Evolutionary conservation across 2,113 vertebrate genomes (phyloP), one percentile per base, ranked within the genome.

Genomic region (Protobothrops mucrosquamatus): DNA sequence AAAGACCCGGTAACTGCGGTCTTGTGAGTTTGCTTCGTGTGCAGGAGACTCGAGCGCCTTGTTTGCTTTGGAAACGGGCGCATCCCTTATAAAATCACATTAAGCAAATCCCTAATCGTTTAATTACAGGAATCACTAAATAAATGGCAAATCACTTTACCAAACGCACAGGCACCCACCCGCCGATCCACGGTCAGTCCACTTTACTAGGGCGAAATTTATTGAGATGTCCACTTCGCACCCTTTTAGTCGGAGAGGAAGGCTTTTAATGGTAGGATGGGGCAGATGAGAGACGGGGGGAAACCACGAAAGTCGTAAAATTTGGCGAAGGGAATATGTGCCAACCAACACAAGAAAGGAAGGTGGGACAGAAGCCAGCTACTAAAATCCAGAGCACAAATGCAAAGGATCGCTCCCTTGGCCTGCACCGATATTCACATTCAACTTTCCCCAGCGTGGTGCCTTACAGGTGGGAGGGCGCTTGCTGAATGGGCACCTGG

Each of bases 41-140:
- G 34, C 74, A 81, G 34, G 34, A 81, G 74, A 43, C 90, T 24
- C 0, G 48, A 95, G 90, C 94, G 93, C 94, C 93, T 95, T 96
- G 96, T 96, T 97, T 95, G 95, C 92, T 96, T 93, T 89, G 94
- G 95, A 96, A 95, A 95, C 89, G 92, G 94, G 95, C 93, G 51
- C 86, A 23, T 92, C 39, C 54, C 93, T 92, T 94, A 95, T 90
- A 85, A 90, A 96, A 94, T 96, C 96, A 94, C 91, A 94, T 96
- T 94, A 94, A 93, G 92, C 85, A 93, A 95, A 94, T 89, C 91
- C 91, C 92, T 86, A 46, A 95, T 81, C 90, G 61, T 94, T 96
- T 94, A 93, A 93, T 94, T 93, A 93, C 34, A 95, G 0, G 86
- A 96, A 94, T 94, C 0, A 2, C 90, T 88, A 95, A 93, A 96